Base-by-base conservation (phyloP, 1,140 invertebrate genomes). In the Drosophila watanabei region DNA sequence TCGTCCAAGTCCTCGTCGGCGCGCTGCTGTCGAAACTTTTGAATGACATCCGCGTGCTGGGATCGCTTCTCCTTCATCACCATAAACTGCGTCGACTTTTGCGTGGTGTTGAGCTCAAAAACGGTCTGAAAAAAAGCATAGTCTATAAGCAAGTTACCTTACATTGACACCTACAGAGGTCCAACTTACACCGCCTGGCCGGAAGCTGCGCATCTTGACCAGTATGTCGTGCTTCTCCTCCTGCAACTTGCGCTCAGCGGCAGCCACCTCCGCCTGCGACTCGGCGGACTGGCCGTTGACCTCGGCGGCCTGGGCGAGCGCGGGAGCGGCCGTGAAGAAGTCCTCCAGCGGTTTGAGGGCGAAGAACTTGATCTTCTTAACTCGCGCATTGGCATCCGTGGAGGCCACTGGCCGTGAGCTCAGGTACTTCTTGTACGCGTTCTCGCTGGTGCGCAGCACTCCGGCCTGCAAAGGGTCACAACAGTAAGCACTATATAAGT, bases 381-480 rank as follows among this genome's bases (percentile, higher is more conserved):
- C 95, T 64, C 98, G 94, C 79, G 96, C 96, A 64, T 98, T 96
- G 68, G 98, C 98, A 93, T 99, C 99, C 4, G 94, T 94, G 0
- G 98, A 98, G 0, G 99, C 97, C 5, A 95, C 94, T 35, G 97
- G 97, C 66, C 98, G 94, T 41, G 98, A 98, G 81, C 95, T 95
- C 1, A 98, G 80, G 94, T 99, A 99, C 78, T 99, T 97, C 83
- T 97, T 96, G 94, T 98, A 98, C 4, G 97, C 98, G 93, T 99
- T 99, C 11, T 95, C 94, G 75, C 96, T 96, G 1, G 98, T 97
- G 66, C 96, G 95, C 69, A 95, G 94, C 92, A 98, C 95, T 72
- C 96, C 96, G 58, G 93, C 93, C 97, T 98, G 83, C 39, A 79
- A 60, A n/a, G 11, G 11, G 13, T 51, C 13, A 30, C 14, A 11